These are phyloP conservation scores for Solenopsis invicta DNA, from an alignment of 1,140 invertebrate species.

Conservation along the genomic window DNA sequence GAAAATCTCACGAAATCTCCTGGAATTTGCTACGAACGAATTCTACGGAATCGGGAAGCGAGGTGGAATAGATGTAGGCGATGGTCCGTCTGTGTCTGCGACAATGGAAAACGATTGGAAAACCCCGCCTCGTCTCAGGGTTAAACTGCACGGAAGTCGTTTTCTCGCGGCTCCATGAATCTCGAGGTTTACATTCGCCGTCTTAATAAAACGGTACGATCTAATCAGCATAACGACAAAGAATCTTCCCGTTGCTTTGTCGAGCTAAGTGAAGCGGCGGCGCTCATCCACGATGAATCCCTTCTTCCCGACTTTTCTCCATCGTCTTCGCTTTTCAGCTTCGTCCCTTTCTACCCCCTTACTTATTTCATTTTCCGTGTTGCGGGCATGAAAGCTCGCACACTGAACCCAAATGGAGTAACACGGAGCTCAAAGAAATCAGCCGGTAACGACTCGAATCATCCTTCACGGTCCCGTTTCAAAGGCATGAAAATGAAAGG, in stretches of 20 bases:
- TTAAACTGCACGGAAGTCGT: constrained; percentile 6
- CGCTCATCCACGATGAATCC: constrained; percentile 48
- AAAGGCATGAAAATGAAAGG: not conserved
- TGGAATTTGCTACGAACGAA: constrained; percentile 31
- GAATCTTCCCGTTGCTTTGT: constrained; percentile 16
- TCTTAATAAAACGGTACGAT: constrained; percentile 63
- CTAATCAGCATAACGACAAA: constrained; percentile 57
- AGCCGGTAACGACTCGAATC: not conserved
- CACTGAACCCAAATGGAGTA: constrained; percentile 75
- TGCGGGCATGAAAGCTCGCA: constrained; percentile 62
- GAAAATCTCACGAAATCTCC: constrained; percentile 8
- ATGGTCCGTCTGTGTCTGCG: not conserved
- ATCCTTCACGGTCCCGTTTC: not conserved
- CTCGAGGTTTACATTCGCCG: constrained; percentile 15
- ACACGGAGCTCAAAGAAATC: constrained; percentile 62
- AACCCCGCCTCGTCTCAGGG: constrained; percentile 5
- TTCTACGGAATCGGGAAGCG: constrained; percentile 10
- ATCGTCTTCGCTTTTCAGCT: not conserved
- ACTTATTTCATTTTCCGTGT: constrained; percentile 63
- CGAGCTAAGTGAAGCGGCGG: constrained; percentile 36
- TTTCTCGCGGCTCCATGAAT: constrained; percentile 26
- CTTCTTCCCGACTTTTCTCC: not conserved
- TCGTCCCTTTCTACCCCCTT: constrained; percentile 4
- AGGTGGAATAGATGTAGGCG: constrained; percentile 11
- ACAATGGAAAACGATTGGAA: constrained; percentile 48